Percentiles rank a stretch among this genome's conserved stretches.
Evolutionary conservation across 2,797 vertebrate species (phyloP).

Genomic region (Bothrops alternatus): DNA sequence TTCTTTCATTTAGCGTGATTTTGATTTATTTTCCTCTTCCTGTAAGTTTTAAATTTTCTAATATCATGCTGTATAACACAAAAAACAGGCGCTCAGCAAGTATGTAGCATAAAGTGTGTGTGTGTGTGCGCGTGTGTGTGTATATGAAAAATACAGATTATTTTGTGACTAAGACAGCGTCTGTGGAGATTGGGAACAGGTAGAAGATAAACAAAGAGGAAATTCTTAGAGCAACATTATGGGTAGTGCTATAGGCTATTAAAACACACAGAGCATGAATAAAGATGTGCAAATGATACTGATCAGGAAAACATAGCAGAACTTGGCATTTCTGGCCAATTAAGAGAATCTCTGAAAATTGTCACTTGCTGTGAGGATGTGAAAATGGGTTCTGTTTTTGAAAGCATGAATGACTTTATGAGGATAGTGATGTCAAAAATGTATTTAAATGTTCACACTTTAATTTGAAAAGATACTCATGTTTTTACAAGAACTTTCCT

Average conservation of each 20-base stretch:
- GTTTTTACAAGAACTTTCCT: neutral
- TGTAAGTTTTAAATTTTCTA: constrained; percentile 56
- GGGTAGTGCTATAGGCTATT: neutral
- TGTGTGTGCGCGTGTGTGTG: neutral
- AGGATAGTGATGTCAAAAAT: neutral
- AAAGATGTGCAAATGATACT: constrained; percentile 27
- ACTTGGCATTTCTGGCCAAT: constrained; percentile 33
- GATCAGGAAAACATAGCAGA: constrained; percentile 37
- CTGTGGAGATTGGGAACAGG: constrained; percentile 15
- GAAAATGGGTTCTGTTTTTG: constrained; percentile 1
- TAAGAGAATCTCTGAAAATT: constrained; percentile 35
- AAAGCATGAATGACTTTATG: constrained; percentile 31
- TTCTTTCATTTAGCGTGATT: constrained; percentile 25
- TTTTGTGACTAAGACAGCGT: constrained; percentile 45
- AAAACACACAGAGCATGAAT: constrained; percentile 27
- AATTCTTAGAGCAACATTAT: constrained; percentile 3
- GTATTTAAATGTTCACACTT: constrained; percentile 15
- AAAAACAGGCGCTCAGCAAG: constrained; percentile 63
- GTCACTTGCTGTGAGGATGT: constrained; percentile 27
- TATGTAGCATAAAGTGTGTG: constrained; percentile 2
- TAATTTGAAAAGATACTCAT: neutral
- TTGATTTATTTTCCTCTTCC: constrained; percentile 48
- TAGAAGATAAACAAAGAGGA: constrained; percentile 35
- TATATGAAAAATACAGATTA: constrained; percentile 20
- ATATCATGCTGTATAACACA: constrained; percentile 46